A percentile compares a stretch with the other conserved stretches of the same genome.
phyloP scores from a whole-genome alignment of 2,113 vertebrate species.

The Nesospiza acunhae region DNA sequence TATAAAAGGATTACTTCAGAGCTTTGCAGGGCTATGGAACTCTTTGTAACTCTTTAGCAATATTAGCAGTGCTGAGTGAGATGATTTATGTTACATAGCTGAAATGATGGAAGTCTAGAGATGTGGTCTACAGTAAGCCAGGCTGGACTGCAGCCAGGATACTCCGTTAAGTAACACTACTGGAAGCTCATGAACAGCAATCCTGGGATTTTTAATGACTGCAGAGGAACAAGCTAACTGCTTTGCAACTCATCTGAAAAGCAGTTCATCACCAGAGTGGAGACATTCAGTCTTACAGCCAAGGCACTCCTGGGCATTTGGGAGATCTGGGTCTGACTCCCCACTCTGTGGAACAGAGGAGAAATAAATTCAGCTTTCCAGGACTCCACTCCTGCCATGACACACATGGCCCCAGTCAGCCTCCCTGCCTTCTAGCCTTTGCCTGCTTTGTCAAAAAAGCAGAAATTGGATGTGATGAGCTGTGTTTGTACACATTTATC shows the following conservation, averaged over 20 bases:
- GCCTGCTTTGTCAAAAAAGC: neutral
- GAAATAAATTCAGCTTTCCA: neutral
- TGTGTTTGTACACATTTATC: neutral
- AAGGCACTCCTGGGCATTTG: neutral
- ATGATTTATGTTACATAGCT: neutral
- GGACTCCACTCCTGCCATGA: neutral
- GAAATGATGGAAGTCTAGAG: neutral
- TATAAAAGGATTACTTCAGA: neutral
- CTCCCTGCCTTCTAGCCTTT: neutral
- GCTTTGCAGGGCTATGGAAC: neutral
- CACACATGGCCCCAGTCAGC: neutral
- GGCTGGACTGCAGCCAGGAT: constrained; percentile 2
- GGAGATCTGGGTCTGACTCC: neutral
- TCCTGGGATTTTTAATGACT: constrained; percentile 15
- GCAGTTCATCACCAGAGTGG: neutral
- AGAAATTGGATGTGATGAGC: neutral
- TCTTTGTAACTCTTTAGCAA: neutral
- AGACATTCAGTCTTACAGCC: neutral
- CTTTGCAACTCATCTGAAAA: constrained; percentile 8
- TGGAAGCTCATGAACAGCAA: neutral
- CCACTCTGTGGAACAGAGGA: rapidly evolving
- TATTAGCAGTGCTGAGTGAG: neutral
- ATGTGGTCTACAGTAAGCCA: neutral
- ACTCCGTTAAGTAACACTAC: neutral
- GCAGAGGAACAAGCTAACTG: neutral